phyloP scores from a whole-genome alignment of 1,140 invertebrate genomes.

The Episyrphus balteatus region DNA sequence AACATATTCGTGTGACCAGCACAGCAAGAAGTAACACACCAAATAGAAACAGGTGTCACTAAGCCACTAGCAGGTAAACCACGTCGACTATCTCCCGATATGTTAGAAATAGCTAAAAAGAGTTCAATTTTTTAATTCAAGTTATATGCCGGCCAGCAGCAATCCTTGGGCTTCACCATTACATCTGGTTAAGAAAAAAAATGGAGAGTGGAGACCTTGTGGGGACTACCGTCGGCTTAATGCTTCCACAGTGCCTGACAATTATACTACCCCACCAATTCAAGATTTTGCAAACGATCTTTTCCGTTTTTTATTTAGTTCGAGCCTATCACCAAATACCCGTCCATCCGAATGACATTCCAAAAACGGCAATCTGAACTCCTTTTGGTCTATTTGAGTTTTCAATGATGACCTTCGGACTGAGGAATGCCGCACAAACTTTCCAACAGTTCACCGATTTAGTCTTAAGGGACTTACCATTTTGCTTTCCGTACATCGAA shows the following conservation, averaged over 20 bases:
- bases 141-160: constrained; percentile 4
- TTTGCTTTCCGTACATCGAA: too few relatives aligned
- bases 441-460: too few relatives aligned
- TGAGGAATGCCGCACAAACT: constrained; percentile 1
- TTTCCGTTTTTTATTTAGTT: constrained; percentile 4
- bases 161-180: constrained; percentile 1
- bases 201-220: constrained; percentile 5
- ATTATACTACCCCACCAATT: constrained; percentile 4
- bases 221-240: constrained; percentile 9
- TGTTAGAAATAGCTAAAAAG: too few relatives aligned
- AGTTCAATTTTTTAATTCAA: not conserved
- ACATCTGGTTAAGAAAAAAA: constrained; percentile 1
- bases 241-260: constrained; percentile 1
- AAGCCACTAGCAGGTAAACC: too few relatives aligned
- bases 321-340: constrained; percentile 4
- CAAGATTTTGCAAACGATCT: constrained; percentile 4
- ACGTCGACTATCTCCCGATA: too few relatives aligned
- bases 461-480: too few relatives aligned
- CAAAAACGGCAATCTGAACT: constrained; percentile 4
- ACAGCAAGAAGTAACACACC: too few relatives aligned
- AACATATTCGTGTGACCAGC: too few relatives aligned
- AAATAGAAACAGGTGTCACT: too few relatives aligned
- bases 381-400: constrained; percentile 2
- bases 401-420: not conserved
- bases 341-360: constrained; percentile 1